These are phyloP conservation scores for Sarcoramphus papa DNA, from an alignment of 2,797 vertebrate species.

Conservation along the genomic window DNA sequence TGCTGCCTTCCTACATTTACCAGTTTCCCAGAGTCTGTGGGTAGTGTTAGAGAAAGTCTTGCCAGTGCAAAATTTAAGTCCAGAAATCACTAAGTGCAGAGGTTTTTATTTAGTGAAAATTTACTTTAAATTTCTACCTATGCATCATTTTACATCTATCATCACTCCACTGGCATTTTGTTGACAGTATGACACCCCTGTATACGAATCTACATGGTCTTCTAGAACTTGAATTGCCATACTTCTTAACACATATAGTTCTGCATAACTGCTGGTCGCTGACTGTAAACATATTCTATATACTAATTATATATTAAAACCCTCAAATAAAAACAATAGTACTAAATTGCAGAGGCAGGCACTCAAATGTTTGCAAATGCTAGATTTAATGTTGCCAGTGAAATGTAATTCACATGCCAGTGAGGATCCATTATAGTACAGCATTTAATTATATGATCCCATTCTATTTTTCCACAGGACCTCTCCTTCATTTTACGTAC, in stretches of 20 bases:
- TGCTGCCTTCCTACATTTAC: not conserved
- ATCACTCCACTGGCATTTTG: not conserved
- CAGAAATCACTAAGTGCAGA: not conserved
- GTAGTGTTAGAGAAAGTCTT: not conserved
- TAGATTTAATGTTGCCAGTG: not conserved
- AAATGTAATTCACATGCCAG: not conserved
- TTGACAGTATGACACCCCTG: not conserved
- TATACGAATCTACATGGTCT: not conserved
- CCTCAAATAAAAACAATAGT: not conserved
- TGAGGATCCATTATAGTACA: not conserved
- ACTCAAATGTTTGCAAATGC: not conserved
- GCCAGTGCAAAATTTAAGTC: not conserved
- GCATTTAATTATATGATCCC: not conserved
- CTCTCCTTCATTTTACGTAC: not conserved
- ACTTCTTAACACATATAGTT: rapidly evolving
- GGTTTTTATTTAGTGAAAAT: not conserved
- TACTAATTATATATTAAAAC: not conserved
- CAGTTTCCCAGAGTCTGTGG: not conserved
- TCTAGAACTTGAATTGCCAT: not conserved
- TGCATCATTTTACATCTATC: not conserved
- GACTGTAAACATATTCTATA: not conserved
- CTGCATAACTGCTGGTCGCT: not conserved
- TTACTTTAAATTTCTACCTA: not conserved
- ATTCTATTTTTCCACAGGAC: not conserved
- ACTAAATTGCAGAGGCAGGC: not conserved